These are phyloP conservation scores for Adineta ricciae DNA, from an alignment of 2,888 invertebrate genomes.

Conservation along the genomic window DNA sequence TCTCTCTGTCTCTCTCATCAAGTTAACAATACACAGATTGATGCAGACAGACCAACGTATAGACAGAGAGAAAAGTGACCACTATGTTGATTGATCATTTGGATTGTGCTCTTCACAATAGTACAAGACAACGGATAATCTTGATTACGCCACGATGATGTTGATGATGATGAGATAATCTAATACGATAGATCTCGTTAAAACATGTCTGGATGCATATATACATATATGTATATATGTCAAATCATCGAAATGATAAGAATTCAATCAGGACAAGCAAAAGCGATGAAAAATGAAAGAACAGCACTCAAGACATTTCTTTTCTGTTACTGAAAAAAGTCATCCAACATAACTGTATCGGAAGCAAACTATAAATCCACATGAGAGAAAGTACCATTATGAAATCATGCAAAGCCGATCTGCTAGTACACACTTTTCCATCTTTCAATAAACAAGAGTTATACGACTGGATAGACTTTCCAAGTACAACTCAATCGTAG, in stretches of 20 bases:
- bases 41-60: not conserved
- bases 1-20: not conserved
- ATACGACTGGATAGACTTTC: too few species aligned
- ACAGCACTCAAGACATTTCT: not conserved
- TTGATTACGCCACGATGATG: not conserved
- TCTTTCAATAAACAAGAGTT: too few species aligned
- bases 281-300: not conserved
- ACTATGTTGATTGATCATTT: not conserved
- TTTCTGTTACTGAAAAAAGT: not conserved
- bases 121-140: too few species aligned
- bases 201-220: not conserved
- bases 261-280: not conserved
- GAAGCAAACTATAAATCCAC: too few species aligned
- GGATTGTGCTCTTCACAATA: not conserved
- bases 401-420: too few species aligned
- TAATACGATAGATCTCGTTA: slow-evolving; percentile 1
- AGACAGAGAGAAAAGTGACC: not conserved
- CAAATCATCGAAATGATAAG: not conserved
- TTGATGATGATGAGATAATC: not conserved
- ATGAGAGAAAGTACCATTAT: too few species aligned
- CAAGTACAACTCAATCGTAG: not conserved
- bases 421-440: too few species aligned
- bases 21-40: not conserved
- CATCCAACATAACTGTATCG: too few species aligned
- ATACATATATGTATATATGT: not conserved